phyloP scores from a whole-genome alignment of 1,140 invertebrate species.

The Calephelis virginiensis region DNA sequence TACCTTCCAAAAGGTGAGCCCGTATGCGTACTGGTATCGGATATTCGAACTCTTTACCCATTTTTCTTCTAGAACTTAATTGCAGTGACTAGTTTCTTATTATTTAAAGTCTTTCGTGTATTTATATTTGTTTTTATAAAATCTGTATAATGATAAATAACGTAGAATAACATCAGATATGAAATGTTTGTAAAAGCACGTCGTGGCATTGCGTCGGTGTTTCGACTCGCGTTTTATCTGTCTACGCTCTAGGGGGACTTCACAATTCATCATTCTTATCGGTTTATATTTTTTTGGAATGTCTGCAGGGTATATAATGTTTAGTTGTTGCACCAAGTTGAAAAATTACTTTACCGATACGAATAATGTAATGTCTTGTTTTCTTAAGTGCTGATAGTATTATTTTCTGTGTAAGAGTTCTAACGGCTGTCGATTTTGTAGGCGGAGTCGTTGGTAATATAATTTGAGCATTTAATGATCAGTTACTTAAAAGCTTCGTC shows the following conservation, averaged over 20 bases:
- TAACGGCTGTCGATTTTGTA: not conserved
- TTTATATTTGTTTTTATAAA: slow-evolving; percentile 24
- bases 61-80: slow-evolving; percentile 18
- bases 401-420: not conserved
- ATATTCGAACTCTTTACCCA: not conserved
- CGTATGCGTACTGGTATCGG: not conserved
- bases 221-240: not conserved
- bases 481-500: slow-evolving; percentile 10
- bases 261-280: not conserved
- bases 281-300: not conserved
- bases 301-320: not conserved
- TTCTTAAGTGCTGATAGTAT: not conserved
- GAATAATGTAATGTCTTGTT: not conserved
- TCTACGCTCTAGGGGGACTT: not conserved
- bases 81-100: slow-evolving; percentile 37
- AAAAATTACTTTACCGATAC: too few species aligned
- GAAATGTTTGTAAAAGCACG: slow-evolving; percentile 29
- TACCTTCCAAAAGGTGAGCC: not conserved
- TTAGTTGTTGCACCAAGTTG: not conserved
- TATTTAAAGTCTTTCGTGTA: slow-evolving; percentile 36
- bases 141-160: slow-evolving; percentile 27
- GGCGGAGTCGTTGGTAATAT: not conserved
- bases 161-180: slow-evolving; percentile 24
- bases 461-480: not conserved
- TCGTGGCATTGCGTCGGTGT: slow-evolving; percentile 17